phyloP scores from a whole-genome alignment of 2,888 invertebrate genomes.

The Sympetrum striolatum region DNA sequence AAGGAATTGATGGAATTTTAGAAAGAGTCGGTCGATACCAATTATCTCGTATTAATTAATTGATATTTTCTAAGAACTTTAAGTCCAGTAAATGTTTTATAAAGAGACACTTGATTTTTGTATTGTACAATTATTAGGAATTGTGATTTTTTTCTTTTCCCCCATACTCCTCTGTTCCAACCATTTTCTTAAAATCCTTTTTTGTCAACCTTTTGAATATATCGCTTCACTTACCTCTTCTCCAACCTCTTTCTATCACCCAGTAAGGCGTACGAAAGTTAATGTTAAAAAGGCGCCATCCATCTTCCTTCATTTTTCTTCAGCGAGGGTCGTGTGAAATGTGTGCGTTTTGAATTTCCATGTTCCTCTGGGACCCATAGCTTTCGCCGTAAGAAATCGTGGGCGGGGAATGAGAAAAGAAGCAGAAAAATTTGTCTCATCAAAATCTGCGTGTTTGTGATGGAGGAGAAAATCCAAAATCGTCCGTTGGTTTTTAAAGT shows the following conservation, averaged over 20 bases:
- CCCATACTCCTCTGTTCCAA: too few relatives aligned
- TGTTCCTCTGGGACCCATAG: background rate
- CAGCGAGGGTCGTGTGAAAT: background rate
- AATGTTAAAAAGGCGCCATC: background rate
- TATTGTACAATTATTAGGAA: too few relatives aligned
- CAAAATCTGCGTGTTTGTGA: background rate
- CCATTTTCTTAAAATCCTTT: too few relatives aligned
- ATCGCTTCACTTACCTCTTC: background rate
- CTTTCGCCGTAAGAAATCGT: background rate
- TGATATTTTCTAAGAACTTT: background rate
- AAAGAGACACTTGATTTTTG: background rate
- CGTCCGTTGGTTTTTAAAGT: background rate
- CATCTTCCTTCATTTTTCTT: background rate
- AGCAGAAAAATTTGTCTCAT: background rate
- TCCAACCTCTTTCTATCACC: background rate
- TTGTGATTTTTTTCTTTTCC: too few relatives aligned
- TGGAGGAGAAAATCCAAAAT: background rate
- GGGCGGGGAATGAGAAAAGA: background rate
- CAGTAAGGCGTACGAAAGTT: background rate
- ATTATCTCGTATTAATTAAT: too few relatives aligned
- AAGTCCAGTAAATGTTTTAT: background rate
- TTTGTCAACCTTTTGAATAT: background rate
- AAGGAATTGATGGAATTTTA: background rate
- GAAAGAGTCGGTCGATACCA: background rate
- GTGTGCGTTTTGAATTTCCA: background rate